These are phyloP conservation scores for Thomomys bottae DNA, from an alignment of 2,113 vertebrate species.

Conservation along the genomic window DNA sequence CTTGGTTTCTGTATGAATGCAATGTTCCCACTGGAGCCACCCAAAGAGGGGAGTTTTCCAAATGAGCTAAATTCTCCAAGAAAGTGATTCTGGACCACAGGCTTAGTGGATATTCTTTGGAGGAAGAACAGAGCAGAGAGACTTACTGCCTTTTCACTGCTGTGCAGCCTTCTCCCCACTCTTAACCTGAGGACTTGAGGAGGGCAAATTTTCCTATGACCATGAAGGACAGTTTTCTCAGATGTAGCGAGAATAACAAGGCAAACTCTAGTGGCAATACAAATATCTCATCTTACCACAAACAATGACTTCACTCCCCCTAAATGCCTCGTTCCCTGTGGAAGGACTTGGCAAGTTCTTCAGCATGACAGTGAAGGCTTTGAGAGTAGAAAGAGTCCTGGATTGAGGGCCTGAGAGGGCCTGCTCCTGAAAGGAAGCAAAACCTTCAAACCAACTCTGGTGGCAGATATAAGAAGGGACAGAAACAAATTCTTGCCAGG, in stretches of 20 bases:
- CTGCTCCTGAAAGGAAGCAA: neutral
- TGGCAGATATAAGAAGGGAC: neutral
- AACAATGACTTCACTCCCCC: conserved; percentile 23
- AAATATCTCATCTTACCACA: conserved; percentile 36
- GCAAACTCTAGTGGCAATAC: neutral
- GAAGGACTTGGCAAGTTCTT: conserved; percentile 3
- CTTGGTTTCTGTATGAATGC: conserved; percentile 29
- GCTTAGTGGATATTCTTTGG: neutral
- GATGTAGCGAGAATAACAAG: neutral
- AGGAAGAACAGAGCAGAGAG: neutral
- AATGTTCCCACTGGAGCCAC: conserved; percentile 22
- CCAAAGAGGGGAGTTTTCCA: neutral
- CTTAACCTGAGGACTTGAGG: neutral
- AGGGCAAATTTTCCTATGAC: neutral
- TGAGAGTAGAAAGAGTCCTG: neutral
- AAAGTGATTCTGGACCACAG: conserved; percentile 19
- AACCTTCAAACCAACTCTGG: neutral
- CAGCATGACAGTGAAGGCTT: neutral
- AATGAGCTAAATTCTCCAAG: conserved; percentile 18
- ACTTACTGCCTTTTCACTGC: neutral
- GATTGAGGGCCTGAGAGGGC: too few species aligned
- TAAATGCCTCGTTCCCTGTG: neutral
- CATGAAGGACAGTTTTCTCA: neutral
- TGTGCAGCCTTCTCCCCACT: neutral
- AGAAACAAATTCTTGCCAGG: neutral